These are phyloP conservation scores for Brachionus asplanchnoidis DNA, from an alignment of 1,140 invertebrate species.

Conservation along the genomic window DNA sequence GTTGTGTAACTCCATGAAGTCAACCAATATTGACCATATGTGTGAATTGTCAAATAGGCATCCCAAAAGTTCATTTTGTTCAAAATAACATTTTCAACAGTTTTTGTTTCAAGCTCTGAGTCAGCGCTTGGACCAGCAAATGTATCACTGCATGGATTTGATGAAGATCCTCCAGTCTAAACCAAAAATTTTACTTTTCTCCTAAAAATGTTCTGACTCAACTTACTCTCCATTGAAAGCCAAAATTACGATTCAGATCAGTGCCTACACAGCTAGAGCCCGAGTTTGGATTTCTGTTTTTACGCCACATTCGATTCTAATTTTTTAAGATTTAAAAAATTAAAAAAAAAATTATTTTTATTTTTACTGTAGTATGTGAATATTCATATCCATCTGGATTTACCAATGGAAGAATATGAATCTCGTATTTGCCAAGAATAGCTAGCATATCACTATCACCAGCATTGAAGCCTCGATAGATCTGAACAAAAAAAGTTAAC, in stretches of 20 bases:
- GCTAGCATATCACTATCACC: neutral
- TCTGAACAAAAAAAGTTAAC: constrained; percentile 43
- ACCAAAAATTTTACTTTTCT: neutral
- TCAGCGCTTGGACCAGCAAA: constrained; percentile 21
- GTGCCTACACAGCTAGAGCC: constrained; percentile 40
- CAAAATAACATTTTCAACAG: constrained; percentile 4
- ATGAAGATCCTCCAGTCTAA: neutral
- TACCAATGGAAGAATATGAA: constrained; percentile 39
- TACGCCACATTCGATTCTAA: constrained; percentile 44
- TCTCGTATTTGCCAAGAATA: neutral
- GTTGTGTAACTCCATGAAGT: constrained; percentile 39
- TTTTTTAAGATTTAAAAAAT: neutral
- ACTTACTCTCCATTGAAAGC: constrained; percentile 41
- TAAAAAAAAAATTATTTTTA: neutral
- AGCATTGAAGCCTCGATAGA: neutral
- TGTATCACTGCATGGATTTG: constrained; percentile 42
- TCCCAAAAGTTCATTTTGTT: neutral
- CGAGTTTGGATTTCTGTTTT: constrained; percentile 40
- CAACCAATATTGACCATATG: constrained; percentile 28
- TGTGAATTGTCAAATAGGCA: constrained; percentile 42
- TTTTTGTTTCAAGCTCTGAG: constrained; percentile 38
- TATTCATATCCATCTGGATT: constrained; percentile 43
- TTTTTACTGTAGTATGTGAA: neutral
- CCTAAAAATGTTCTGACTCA: neutral
- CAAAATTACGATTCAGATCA: constrained; percentile 42